phyloP scores from a whole-genome alignment of 2,113 vertebrate genomes.

The Ctenomys sociabilis region DNA sequence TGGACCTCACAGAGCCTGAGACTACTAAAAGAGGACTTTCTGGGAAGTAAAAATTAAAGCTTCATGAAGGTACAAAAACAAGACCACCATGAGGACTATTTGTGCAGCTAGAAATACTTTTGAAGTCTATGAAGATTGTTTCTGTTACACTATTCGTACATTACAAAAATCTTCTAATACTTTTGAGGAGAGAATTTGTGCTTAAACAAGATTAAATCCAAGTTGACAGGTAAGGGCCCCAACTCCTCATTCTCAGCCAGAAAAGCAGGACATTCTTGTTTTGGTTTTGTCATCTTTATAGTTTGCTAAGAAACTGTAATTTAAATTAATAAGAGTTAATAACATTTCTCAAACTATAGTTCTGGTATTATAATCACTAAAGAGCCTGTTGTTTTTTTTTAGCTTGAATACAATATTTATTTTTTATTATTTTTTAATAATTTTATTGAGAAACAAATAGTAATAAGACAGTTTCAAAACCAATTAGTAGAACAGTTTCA shows the following conservation, averaged over 20 bases:
- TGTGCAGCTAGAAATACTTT: neutral
- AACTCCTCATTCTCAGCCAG: neutral
- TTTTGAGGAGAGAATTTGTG: conserved; percentile 42
- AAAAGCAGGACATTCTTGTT: neutral
- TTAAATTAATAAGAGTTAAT: conserved; percentile 33
- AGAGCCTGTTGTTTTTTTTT: no score
- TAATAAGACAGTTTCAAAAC: no score
- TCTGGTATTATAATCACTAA: neutral
- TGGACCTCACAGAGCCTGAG: neutral
- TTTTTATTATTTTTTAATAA: no score
- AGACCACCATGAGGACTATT: neutral
- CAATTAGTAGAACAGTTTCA: no score
- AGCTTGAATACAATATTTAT: no score
- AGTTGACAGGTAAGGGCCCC: neutral
- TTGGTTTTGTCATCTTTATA: neutral
- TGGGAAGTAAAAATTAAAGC: neutral
- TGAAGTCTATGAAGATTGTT: neutral
- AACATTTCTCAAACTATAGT: conserved; percentile 38
- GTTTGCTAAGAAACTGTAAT: neutral
- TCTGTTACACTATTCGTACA: neutral
- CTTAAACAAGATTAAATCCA: conserved; percentile 45
- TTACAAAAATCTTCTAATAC: neutral
- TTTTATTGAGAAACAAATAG: no score
- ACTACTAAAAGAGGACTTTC: neutral
- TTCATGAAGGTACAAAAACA: neutral